These are phyloP conservation scores for Ashinkailepas kermadecensis DNA, from an alignment of 2,888 invertebrate species.

Conservation along the genomic window DNA sequence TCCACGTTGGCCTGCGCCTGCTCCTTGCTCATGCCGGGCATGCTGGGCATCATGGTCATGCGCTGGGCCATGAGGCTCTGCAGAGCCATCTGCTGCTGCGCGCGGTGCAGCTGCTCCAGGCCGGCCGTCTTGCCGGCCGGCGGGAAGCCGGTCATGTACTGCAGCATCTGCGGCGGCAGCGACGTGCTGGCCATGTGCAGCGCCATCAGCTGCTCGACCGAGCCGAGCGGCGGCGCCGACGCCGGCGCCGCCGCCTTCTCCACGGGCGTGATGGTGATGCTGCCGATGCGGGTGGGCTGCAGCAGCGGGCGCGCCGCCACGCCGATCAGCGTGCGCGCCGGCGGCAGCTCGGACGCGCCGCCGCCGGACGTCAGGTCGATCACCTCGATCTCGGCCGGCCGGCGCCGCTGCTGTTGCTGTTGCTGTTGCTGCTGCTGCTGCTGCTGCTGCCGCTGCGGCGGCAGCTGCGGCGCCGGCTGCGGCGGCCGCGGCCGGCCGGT, in stretches of 20 bases:
- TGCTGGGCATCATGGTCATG: slow-evolving; percentile 9
- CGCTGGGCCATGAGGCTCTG: neutral
- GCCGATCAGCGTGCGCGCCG: neutral
- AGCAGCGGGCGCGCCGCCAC: neutral
- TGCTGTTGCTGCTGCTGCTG: too few relatives aligned
- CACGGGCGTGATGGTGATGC: slow-evolving; percentile 20
- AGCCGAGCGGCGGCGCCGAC: neutral
- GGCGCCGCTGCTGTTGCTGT: neutral
- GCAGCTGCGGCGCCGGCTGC: neutral
- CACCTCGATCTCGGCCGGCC: slow-evolving; percentile 15
- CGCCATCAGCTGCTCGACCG: neutral
- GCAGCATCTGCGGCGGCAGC: slow-evolving; percentile 3
- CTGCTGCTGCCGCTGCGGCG: too few relatives aligned
- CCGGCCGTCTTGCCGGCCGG: neutral
- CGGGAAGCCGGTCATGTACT: neutral
- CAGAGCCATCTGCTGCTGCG: slow-evolving; percentile 12
- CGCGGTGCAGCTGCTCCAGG: slow-evolving; percentile 16
- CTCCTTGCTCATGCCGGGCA: neutral
- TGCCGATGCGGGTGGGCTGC: slow-evolving; percentile 14
- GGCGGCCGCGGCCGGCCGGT: neutral
- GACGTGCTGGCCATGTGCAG: neutral
- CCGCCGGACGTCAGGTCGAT: neutral
- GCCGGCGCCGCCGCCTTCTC: neutral
- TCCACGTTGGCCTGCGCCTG: slow-evolving; percentile 16
- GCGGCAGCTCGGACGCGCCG: neutral